A percentile compares a stretch with the other conserved stretches of the same genome.
phyloP scores from a whole-genome alignment of 2,888 invertebrate genomes.

The Mamestra brassicae region DNA sequence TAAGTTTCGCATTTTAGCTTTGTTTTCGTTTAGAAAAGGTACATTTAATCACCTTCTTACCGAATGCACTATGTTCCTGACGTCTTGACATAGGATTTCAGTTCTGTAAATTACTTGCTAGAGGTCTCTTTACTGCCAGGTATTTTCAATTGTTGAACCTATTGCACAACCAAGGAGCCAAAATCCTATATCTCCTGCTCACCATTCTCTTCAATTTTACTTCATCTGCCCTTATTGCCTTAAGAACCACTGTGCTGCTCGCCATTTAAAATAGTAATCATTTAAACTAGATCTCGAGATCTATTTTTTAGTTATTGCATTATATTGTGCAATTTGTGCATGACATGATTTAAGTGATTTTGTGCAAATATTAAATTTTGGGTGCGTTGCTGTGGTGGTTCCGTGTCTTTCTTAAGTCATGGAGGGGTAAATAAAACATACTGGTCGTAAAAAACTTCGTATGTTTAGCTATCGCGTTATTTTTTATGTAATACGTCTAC shows the following conservation, averaged over 20 bases:
- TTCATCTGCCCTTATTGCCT: neutral
- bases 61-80: neutral
- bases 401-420: no score
- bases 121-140: neutral
- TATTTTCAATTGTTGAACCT: neutral
- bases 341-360: neutral
- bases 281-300: neutral
- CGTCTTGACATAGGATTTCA: neutral
- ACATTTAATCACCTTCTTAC: neutral
- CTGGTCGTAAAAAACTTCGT: neutral
- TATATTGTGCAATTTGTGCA: neutral
- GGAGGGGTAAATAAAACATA: neutral
- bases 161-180: neutral
- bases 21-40: neutral
- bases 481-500: slow-evolving; percentile 1
- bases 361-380: neutral
- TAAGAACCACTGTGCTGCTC: neutral
- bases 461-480: neutral
- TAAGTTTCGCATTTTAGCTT: neutral
- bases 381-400: neutral
- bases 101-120: neutral
- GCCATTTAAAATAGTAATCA: neutral
- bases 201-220: neutral
- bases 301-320: neutral
- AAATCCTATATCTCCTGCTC: neutral